Conservation (phyloP, 2,888 invertebrate species). For the Aspidiotus rigidus region DNA sequence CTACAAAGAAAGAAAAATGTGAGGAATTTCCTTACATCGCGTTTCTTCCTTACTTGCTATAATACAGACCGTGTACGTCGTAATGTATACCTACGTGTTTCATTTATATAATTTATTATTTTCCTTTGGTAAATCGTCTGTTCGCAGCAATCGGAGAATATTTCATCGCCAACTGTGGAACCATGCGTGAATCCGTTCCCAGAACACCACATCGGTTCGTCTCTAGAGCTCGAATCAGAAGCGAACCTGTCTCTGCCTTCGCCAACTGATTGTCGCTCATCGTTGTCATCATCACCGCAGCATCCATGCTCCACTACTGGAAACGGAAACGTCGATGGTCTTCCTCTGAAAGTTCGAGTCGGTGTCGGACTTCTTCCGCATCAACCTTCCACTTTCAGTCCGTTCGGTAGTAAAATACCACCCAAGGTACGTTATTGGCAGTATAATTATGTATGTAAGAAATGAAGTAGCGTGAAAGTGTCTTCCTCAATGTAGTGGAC, state of each 20-base stretch:
- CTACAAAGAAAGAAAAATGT: no score
- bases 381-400: constrained; percentile 9
- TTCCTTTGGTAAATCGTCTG: no score
- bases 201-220: constrained; percentile 51
- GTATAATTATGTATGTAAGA: background rate
- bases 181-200: constrained; percentile 62
- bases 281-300: constrained; percentile 38
- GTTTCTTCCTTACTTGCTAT: no score
- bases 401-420: constrained; percentile 23
- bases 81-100: no score
- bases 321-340: constrained; percentile 30
- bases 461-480: no score
- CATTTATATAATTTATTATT: no score
- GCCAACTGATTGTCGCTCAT: constrained; percentile 60
- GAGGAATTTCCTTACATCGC: no score
- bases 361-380: constrained; percentile 64
- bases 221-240: constrained; percentile 58
- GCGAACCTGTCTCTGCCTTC: constrained; percentile 69
- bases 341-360: constrained; percentile 17
- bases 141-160: constrained; percentile 24
- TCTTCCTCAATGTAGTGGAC: no score
- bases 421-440: constrained; percentile 12
- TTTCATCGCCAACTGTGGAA: constrained; percentile 49
- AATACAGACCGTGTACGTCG: no score
- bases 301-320: constrained; percentile 37